Evolutionary conservation across 2,113 vertebrate species (phyloP).

Genomic region (Psephotus haematonotus): DNA sequence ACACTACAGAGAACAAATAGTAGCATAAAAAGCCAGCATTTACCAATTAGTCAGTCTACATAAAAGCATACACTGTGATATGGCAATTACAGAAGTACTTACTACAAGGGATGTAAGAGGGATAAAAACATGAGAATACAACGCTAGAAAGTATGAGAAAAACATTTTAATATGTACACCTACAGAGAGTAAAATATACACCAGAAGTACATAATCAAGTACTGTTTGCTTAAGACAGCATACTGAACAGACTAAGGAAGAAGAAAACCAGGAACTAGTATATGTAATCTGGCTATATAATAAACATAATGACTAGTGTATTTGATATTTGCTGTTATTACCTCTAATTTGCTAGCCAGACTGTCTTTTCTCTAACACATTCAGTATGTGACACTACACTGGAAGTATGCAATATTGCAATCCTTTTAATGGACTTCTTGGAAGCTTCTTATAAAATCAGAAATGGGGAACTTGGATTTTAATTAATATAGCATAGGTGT

Average conservation of each 20-base stretch:
- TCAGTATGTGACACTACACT: constrained; percentile 1
- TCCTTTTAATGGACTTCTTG: neutral
- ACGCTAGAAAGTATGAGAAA: neutral
- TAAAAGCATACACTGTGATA: constrained; percentile 40
- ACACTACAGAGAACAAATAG: constrained; percentile 45
- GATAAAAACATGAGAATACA: constrained; percentile 30
- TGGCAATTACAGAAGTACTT: constrained; percentile 40
- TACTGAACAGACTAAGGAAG: neutral
- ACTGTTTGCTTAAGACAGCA: neutral
- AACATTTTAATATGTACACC: neutral
- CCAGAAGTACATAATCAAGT: constrained; percentile 1
- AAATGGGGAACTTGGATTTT: neutral
- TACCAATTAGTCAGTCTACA: constrained; percentile 51
- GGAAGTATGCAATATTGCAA: neutral
- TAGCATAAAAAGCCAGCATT: constrained; percentile 12
- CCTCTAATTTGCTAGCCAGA: constrained; percentile 42
- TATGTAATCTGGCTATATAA: constrained; percentile 45
- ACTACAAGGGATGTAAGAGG: neutral
- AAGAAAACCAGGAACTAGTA: constrained; percentile 9
- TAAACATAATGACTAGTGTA: constrained; percentile 22
- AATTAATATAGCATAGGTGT: constrained; percentile 24
- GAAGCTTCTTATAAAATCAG: neutral
- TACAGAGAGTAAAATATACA: constrained; percentile 44
- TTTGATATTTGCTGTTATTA: constrained; percentile 44
- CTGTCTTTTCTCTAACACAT: constrained; percentile 37